Percentiles rank a stretch among this genome's conserved stretches.
phyloP scores from a whole-genome alignment of 2,797 vertebrate genomes.

The Esox lucius region DNA sequence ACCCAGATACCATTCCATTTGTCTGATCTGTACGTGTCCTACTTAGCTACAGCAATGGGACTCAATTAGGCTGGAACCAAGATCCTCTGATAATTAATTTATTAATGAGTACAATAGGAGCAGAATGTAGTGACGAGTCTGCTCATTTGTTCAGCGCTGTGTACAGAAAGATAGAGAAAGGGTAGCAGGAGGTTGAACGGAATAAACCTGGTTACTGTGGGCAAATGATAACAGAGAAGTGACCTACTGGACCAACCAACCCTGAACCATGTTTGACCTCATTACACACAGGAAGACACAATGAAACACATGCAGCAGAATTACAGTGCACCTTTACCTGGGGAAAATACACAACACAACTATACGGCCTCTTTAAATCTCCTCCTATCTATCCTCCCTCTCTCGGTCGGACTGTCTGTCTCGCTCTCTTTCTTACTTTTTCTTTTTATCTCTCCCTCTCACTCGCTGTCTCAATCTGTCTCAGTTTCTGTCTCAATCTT shows the following conservation, averaged over 20 bases:
- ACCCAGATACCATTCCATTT: slow-evolving; percentile 75
- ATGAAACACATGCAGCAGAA: not conserved
- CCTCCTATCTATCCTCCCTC: no score
- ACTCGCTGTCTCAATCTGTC: no score
- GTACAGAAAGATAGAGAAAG: slow-evolving; percentile 47
- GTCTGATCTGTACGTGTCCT: slow-evolving; percentile 73
- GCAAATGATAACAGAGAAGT: slow-evolving; percentile 41
- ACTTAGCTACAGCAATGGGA: slow-evolving; percentile 78
- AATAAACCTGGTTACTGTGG: not conserved
- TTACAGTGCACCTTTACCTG: not conserved
- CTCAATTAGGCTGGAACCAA: slow-evolving; percentile 79
- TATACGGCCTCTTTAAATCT: no score
- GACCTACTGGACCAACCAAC: not conserved
- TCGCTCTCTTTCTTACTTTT: no score
- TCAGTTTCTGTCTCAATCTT: no score
- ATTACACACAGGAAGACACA: not conserved
- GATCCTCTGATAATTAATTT: slow-evolving; percentile 76
- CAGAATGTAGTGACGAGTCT: slow-evolving; percentile 67
- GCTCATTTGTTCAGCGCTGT: slow-evolving; percentile 61
- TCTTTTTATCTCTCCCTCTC: no score
- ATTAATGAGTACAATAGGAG: slow-evolving; percentile 78
- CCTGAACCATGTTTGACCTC: not conserved
- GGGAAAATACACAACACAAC: not conserved
- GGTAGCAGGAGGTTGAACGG: no score
- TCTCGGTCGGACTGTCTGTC: no score